phyloP scores from a whole-genome alignment of 2,888 invertebrate species.

The Taphrorychus bicolor region DNA sequence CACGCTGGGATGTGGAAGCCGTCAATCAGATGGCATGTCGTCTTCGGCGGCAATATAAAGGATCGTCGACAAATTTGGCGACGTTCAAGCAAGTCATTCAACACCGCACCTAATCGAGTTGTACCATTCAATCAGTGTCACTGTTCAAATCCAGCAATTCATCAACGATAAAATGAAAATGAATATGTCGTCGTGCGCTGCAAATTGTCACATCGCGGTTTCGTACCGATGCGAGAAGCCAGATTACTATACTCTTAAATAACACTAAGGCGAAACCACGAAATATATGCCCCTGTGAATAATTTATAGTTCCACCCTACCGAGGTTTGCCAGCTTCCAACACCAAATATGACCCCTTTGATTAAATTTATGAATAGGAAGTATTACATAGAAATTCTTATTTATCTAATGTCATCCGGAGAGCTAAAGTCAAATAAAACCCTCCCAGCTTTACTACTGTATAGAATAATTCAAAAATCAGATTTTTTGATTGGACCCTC shows the following conservation, averaged over 20 bases:
- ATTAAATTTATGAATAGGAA: too few species aligned
- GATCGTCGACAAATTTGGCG: constrained; percentile 51
- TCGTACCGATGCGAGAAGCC: constrained; percentile 34
- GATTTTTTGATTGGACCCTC: too few species aligned
- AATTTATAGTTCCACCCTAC: neutral
- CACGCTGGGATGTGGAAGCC: constrained; percentile 12
- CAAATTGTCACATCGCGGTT: constrained; percentile 53
- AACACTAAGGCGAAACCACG: constrained; percentile 23
- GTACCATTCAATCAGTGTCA: constrained; percentile 59
- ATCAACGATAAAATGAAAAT: constrained; percentile 58
- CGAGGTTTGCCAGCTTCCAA: neutral
- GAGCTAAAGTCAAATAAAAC: too few species aligned
- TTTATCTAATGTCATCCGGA: too few species aligned
- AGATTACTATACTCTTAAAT: constrained; percentile 38
- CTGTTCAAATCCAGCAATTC: constrained; percentile 57
- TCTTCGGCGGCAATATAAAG: constrained; percentile 37
- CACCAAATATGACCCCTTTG: neutral
- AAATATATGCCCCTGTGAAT: constrained; percentile 1
- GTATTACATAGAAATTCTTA: too few species aligned
- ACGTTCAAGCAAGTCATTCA: constrained; percentile 52
- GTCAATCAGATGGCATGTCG: constrained; percentile 36
- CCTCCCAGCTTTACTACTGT: too few species aligned
- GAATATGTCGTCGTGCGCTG: constrained; percentile 53
- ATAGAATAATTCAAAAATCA: too few species aligned
- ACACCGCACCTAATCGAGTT: constrained; percentile 57